Conservation (phyloP, 2,888 invertebrate genomes). For the Xanthorhoe designata region DNA sequence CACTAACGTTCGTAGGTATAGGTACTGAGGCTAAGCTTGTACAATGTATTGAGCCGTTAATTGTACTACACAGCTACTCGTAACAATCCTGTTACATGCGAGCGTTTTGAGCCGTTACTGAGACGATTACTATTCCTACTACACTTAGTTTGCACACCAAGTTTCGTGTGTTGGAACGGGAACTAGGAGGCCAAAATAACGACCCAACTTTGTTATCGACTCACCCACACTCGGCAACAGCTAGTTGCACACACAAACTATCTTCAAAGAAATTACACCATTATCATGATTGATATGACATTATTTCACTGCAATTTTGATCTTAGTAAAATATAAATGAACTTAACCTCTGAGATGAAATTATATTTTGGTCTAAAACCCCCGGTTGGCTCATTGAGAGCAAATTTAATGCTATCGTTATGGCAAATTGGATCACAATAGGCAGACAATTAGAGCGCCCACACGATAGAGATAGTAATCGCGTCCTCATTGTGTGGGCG, state of each 20-base stretch:
- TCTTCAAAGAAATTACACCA: slow-evolving; percentile 8
- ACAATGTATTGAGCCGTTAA: slow-evolving; percentile 40
- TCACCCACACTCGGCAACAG: slow-evolving; percentile 36
- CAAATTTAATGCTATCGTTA: slow-evolving; percentile 48
- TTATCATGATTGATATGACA: not conserved
- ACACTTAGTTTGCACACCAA: slow-evolving; percentile 17
- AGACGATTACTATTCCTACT: slow-evolving; percentile 51
- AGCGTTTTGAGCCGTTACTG: slow-evolving; percentile 50
- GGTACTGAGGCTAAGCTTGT: slow-evolving; percentile 4
- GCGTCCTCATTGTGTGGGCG: slow-evolving; percentile 48
- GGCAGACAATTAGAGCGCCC: slow-evolving; percentile 54
- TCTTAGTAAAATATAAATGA: slow-evolving; percentile 21
- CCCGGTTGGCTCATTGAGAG: slow-evolving; percentile 38
- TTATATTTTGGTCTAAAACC: slow-evolving; percentile 38
- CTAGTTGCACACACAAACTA: slow-evolving; percentile 24
- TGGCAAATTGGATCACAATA: slow-evolving; percentile 56
- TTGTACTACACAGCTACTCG: slow-evolving; percentile 44
- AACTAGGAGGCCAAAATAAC: slow-evolving; percentile 23
- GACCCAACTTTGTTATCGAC: slow-evolving; percentile 48
- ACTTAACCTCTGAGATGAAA: slow-evolving; percentile 30
- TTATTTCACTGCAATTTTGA: slow-evolving; percentile 27
- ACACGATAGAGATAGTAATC: slow-evolving; percentile 48
- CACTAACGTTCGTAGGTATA: not conserved
- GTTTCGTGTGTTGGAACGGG: slow-evolving; percentile 23
- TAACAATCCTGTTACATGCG: slow-evolving; percentile 47